Conservation (phyloP, 2,888 invertebrate genomes). For the Seira ritae region DNA sequence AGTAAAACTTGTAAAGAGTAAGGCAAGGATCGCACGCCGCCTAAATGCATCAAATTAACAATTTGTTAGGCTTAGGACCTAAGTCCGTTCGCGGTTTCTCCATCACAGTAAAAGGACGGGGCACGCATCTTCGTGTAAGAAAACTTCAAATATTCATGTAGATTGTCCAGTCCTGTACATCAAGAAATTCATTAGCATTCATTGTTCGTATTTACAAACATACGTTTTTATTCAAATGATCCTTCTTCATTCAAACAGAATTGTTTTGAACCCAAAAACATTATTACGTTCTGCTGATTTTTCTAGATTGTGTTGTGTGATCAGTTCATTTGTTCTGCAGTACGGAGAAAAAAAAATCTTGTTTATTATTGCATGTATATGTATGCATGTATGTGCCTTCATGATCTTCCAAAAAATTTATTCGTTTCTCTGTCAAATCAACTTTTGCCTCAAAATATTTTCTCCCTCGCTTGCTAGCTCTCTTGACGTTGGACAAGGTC, state of each 20-base stretch:
- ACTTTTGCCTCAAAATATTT: neutral
- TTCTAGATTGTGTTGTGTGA: too few species aligned
- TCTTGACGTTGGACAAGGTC: slow-evolving; percentile 39
- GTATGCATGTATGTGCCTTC: too few species aligned
- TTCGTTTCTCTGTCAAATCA: too few species aligned
- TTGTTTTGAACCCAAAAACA: too few species aligned
- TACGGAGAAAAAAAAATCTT: too few species aligned
- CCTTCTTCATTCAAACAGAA: too few species aligned
- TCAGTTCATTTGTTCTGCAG: neutral
- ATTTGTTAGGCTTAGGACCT: slow-evolving; percentile 77
- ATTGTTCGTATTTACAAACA: neutral
- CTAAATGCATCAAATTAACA: neutral
- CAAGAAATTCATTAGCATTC: neutral
- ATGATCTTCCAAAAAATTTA: too few species aligned
- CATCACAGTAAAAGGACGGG: slow-evolving; percentile 97
- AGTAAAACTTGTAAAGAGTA: too few species aligned
- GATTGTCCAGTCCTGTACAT: slow-evolving; percentile 85
- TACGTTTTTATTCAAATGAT: too few species aligned
- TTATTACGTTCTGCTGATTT: too few species aligned
- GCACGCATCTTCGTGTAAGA: slow-evolving; percentile 93
- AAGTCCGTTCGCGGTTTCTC: slow-evolving; percentile 93
- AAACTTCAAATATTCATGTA: slow-evolving; percentile 97
- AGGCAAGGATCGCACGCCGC: too few species aligned
- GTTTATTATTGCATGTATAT: too few species aligned
- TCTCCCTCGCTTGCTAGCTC: neutral